Evolutionary conservation across 2,113 vertebrate genomes (phyloP).

Genomic region (Hydrochoerus hydrochaeris): DNA sequence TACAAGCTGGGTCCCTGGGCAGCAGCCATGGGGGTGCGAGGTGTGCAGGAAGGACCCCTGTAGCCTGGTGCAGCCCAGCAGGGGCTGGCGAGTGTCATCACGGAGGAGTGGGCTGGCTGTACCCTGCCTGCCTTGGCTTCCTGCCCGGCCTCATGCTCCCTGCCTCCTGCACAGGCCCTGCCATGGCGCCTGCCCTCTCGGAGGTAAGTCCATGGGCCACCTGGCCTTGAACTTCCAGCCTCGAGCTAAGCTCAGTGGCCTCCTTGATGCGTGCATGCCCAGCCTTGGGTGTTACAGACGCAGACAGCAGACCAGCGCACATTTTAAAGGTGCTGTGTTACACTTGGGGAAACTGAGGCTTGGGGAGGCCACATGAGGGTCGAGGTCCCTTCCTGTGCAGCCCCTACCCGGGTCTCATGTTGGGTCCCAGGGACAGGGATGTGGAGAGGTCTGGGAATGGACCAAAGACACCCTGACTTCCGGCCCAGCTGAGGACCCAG

Average conservation of each 20-base stretch:
- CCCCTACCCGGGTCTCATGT: neutral
- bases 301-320: neutral
- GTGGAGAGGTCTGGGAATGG: neutral
- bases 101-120: neutral
- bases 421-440: neutral
- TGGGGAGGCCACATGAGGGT: neutral
- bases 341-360: neutral
- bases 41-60: neutral
- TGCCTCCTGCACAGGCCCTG: neutral
- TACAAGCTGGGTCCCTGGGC: neutral
- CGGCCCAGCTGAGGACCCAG: neutral
- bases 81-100: neutral
- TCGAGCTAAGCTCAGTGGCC: neutral
- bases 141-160: neutral
- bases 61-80: neutral
- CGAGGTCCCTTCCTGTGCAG: neutral
- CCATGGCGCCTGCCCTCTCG: neutral
- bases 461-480: neutral
- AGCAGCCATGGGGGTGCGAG: neutral
- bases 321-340: neutral
- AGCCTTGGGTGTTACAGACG: neutral
- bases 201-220: neutral
- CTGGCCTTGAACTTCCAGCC: neutral
- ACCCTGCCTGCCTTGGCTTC: neutral
- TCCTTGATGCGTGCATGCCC: neutral